These are phyloP conservation scores for Epinephelus malabaricus DNA, from an alignment of 2,797 vertebrate species.

Conservation along the genomic window DNA sequence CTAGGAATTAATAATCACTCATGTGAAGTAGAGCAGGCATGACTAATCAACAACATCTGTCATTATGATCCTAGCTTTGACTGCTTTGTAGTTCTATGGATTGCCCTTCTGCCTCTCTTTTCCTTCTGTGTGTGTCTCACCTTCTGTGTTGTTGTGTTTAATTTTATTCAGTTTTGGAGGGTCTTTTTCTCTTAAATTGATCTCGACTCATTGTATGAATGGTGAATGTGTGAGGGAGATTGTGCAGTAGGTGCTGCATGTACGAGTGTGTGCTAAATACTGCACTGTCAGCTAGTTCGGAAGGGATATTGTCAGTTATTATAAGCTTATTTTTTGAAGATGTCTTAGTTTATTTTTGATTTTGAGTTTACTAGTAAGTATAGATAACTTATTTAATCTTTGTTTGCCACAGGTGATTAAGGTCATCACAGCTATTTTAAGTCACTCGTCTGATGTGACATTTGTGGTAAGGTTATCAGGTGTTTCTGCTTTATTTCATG, in stretches of 20 bases:
- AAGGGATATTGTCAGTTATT: constrained; percentile 24
- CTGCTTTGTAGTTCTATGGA: constrained; percentile 73
- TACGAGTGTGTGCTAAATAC: constrained; percentile 37
- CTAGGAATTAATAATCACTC: constrained; percentile 83
- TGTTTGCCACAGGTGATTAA: constrained; percentile 37
- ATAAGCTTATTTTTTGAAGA: constrained; percentile 31
- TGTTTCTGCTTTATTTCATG: constrained; percentile 49
- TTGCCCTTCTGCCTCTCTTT: constrained; percentile 58
- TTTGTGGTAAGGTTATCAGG: constrained; percentile 21
- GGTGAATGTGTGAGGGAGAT: constrained; percentile 41
- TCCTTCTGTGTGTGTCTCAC: constrained; percentile 40
- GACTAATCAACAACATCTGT: constrained; percentile 84
- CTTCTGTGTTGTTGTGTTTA: constrained; percentile 28
- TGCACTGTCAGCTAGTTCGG: constrained; percentile 31
- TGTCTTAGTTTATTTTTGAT: constrained; percentile 37
- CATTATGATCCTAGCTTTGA: constrained; percentile 75
- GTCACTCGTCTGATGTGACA: constrained; percentile 25
- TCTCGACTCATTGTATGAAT: constrained; percentile 47
- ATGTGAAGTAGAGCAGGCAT: constrained; percentile 84
- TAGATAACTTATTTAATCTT: constrained; percentile 25
- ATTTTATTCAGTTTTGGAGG: constrained; percentile 6
- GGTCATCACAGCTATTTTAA: constrained; percentile 14
- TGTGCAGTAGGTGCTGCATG: constrained; percentile 18
- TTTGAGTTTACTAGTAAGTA: constrained; percentile 19
- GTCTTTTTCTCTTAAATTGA: constrained; percentile 32